These are phyloP conservation scores for Drosophila greeni DNA, from an alignment of 2,888 invertebrate genomes.

Conservation along the genomic window DNA sequence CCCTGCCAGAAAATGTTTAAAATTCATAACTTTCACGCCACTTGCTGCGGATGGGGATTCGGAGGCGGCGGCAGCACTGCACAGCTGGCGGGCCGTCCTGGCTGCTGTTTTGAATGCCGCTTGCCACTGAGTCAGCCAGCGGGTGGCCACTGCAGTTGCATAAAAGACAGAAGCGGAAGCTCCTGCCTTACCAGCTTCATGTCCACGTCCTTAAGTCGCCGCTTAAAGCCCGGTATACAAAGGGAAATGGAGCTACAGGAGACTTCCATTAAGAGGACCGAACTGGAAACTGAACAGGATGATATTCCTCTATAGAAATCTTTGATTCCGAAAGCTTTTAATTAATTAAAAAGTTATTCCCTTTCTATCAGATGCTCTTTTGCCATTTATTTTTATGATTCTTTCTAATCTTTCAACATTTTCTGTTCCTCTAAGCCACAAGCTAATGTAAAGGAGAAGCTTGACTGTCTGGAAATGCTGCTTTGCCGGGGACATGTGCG, in stretches of 20 bases:
- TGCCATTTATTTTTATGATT: not conserved
- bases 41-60: slow-evolving; percentile 50
- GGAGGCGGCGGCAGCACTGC: slow-evolving; percentile 34
- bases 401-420: not conserved
- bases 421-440: not conserved
- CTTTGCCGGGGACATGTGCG: slow-evolving; percentile 64
- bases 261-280: not conserved
- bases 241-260: slow-evolving; percentile 31
- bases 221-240: slow-evolving; percentile 47
- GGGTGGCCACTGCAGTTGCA: slow-evolving; percentile 73
- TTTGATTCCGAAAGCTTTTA: slow-evolving; percentile 1
- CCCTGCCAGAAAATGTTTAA: slow-evolving; percentile 70
- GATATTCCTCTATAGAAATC: not conserved
- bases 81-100: slow-evolving; percentile 64
- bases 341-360: slow-evolving; percentile 1
- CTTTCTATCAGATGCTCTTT: not conserved
- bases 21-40: slow-evolving; percentile 74
- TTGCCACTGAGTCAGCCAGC: slow-evolving; percentile 69
- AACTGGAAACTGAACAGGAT: not conserved
- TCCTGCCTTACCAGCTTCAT: slow-evolving; percentile 56
- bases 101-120: slow-evolving; percentile 74
- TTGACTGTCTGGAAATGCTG: slow-evolving; percentile 15
- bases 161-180: slow-evolving; percentile 73
- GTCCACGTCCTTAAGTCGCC: slow-evolving; percentile 30
- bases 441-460: slow-evolving; percentile 4